A percentile compares a stretch with the other conserved stretches of the same genome.
Conservation (phyloP, 2,113 vertebrate genomes). For the Brevimyrus niger region DNA sequence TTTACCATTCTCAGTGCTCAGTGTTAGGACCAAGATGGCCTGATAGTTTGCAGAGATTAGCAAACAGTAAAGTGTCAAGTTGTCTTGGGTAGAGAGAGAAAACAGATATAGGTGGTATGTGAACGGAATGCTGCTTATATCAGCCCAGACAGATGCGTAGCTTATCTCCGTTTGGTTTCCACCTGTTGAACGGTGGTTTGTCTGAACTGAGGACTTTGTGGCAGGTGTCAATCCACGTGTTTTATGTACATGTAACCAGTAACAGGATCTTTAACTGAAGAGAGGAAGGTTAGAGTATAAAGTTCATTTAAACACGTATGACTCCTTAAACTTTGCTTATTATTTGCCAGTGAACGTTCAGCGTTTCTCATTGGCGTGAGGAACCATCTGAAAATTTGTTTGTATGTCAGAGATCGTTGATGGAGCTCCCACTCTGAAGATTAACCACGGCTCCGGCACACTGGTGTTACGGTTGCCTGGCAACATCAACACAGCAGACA, state of each 20-base stretch:
- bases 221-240: background rate
- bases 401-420: conserved; percentile 60
- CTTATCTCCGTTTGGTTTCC: background rate
- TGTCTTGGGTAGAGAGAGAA: background rate
- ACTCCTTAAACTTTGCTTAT: background rate
- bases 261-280: background rate
- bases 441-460: conserved; percentile 71
- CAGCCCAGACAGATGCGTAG: background rate
- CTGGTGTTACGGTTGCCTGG: conserved; percentile 72
- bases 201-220: background rate
- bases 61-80: background rate
- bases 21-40: background rate
- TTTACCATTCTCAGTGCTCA: background rate
- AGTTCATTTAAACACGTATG: background rate
- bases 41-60: background rate
- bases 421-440: conserved; percentile 74
- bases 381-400: background rate
- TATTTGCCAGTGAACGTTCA: background rate
- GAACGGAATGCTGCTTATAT: background rate
- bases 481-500: conserved; percentile 75
- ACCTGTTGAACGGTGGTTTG: background rate
- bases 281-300: background rate
- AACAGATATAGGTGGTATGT: background rate
- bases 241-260: background rate
- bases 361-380: background rate